Conservation (phyloP, 2,888 invertebrate species). For the Rosalia funebris region DNA sequence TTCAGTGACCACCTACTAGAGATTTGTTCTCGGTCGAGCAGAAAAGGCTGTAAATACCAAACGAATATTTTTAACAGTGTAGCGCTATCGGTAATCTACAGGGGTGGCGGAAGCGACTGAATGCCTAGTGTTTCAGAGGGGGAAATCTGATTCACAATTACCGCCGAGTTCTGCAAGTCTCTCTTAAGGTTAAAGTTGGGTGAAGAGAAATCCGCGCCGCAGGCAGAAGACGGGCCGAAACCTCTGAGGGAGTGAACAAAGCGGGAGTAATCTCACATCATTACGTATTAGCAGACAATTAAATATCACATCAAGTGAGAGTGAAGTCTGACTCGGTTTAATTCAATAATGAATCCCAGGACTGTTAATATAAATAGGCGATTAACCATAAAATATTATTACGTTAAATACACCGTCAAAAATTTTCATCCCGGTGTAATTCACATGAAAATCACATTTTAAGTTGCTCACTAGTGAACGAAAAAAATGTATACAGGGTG, state of each 20-base stretch:
- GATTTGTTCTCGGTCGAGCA: no score
- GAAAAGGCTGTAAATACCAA: no score
- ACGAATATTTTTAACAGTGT: conserved; percentile 7
- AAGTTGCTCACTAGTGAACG: no score
- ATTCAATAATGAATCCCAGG: no score
- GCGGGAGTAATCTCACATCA: conserved; percentile 9
- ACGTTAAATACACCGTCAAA: no score
- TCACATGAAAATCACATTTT: no score
- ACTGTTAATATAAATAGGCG: no score
- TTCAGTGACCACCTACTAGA: no score
- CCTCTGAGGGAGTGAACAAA: conserved; percentile 12
- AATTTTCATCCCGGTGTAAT: no score
- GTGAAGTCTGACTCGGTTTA: neutral
- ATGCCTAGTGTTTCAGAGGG: neutral
- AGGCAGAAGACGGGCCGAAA: conserved; percentile 22
- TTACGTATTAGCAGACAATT: conserved; percentile 11
- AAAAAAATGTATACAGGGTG: no score
- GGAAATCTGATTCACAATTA: conserved; percentile 19
- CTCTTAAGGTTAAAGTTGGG: conserved; percentile 11
- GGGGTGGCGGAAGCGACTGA: conserved; percentile 7
- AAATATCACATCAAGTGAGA: conserved; percentile 12
- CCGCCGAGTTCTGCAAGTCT: conserved; percentile 3
- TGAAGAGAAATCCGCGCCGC: conserved; percentile 15
- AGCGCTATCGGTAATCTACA: neutral
- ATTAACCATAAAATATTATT: no score